Percentiles rank a stretch among this genome's conserved stretches.
phyloP scores from a whole-genome alignment of 2,113 vertebrate species.

The Irena cyanogastra region DNA sequence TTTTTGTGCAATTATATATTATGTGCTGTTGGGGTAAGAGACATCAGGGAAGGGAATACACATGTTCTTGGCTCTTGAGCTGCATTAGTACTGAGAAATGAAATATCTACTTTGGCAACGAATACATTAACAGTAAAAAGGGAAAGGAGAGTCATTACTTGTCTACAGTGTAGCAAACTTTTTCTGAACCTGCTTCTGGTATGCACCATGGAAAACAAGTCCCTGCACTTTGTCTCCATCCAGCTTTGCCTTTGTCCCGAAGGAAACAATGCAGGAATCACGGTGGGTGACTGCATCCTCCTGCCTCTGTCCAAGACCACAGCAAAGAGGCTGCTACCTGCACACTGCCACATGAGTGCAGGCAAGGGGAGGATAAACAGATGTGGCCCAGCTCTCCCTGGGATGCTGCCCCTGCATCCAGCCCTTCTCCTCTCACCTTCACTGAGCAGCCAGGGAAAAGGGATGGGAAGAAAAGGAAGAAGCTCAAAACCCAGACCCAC shows the following conservation, averaged over 20 bases:
- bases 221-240: not conserved
- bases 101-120: not conserved
- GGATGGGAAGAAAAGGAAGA: not conserved
- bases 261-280: not conserved
- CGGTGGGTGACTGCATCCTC: rapidly evolving
- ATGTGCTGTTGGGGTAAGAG: not conserved
- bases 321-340: not conserved
- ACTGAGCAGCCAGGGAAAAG: not conserved
- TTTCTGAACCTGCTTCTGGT: not conserved
- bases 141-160: not conserved
- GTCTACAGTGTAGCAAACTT: not conserved
- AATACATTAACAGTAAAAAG: not conserved
- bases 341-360: not conserved
- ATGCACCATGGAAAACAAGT: not conserved
- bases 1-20: not conserved
- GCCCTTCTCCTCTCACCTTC: not conserved
- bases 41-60: not conserved
- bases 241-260: not conserved
- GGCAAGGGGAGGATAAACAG: not conserved
- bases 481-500: not conserved
- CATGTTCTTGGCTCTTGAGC: not conserved
- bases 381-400: not conserved
- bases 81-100: not conserved
- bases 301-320: not conserved
- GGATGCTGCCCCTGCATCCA: not conserved